Percentiles rank a stretch among this genome's conserved stretches.
Conservation (phyloP, 2,113 vertebrate species). For the Butastur rufipennis region DNA sequence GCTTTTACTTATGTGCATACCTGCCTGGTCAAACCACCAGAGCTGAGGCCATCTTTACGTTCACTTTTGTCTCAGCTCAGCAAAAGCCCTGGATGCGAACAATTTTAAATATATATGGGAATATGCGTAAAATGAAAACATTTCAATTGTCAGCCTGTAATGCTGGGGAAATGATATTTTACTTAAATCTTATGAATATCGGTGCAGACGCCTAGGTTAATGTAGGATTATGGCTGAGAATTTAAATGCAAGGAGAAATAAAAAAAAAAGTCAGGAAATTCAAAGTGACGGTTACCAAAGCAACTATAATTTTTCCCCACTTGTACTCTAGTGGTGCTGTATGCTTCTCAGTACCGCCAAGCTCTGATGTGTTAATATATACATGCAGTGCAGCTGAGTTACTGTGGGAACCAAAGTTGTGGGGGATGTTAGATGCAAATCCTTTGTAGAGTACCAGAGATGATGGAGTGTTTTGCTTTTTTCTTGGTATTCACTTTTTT, state of each 20-base stretch:
- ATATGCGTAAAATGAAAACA: background rate
- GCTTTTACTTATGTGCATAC: background rate
- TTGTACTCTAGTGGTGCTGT: background rate
- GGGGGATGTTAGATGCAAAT: background rate
- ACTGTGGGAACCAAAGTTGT: background rate
- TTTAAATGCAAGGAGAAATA: background rate
- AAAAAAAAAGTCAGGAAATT: background rate
- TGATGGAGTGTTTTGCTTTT: background rate
- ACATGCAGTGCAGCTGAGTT: background rate
- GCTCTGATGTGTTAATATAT: background rate
- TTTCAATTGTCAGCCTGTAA: background rate
- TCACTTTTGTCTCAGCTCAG: background rate
- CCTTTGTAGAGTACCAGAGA: background rate
- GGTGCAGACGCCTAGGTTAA: background rate
- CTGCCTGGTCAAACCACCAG: background rate
- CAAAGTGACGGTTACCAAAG: conserved; percentile 39
- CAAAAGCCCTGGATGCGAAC: background rate
- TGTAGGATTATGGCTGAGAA: background rate
- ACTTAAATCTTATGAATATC: background rate
- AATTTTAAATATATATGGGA: background rate
- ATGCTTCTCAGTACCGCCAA: background rate
- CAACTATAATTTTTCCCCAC: background rate
- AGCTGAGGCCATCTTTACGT: background rate
- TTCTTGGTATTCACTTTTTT: background rate
- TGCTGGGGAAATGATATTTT: background rate